Evolutionary conservation across 2,113 vertebrate species (phyloP).

Genomic region (Bubo blakistoni): DNA sequence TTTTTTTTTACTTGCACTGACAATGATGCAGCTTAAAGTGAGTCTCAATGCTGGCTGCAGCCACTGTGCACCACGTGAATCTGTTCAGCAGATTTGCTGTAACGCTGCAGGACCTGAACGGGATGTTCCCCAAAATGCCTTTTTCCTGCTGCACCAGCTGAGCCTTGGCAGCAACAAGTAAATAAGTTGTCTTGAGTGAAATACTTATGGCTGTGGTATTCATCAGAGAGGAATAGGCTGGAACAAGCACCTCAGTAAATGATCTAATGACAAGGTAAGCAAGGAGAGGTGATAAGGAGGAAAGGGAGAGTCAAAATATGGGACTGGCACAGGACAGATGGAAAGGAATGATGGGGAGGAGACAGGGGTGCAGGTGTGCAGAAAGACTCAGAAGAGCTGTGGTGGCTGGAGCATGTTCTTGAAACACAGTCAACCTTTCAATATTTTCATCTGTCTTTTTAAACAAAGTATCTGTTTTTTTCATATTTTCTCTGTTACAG

Average conservation of each 20-base stretch:
- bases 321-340: neutral
- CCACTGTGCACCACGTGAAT: neutral
- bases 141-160: neutral
- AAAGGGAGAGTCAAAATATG: neutral
- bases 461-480: neutral
- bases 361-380: accelerated
- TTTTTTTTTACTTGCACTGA: neutral
- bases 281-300: neutral
- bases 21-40: neutral
- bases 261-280: neutral
- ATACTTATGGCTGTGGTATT: neutral
- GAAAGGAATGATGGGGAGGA: neutral
- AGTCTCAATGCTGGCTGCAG: neutral
- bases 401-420: neutral
- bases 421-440: neutral
- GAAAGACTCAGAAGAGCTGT: neutral
- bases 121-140: neutral
- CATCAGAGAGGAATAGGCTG: neutral
- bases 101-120: neutral
- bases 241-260: neutral
- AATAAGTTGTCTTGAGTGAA: neutral
- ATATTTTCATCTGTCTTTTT: neutral
- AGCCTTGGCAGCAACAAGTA: neutral
- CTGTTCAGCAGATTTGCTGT: neutral
- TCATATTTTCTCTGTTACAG: neutral